A percentile compares a stretch with the other conserved stretches of the same genome.
Conservation (phyloP, 2,113 vertebrate genomes). For the Callocephalon fimbriatum region DNA sequence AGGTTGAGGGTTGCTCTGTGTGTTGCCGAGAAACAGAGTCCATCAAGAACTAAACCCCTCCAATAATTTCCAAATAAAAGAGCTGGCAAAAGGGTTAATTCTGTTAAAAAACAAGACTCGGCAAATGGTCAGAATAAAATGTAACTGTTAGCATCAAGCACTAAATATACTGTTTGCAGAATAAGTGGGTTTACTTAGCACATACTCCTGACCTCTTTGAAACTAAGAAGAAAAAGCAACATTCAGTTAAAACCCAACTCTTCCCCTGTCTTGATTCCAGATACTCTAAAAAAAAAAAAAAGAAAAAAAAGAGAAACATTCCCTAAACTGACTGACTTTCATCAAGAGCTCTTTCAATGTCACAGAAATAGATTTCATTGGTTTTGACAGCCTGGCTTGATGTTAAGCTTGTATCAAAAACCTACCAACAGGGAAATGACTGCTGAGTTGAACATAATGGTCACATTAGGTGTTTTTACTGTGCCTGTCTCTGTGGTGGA, state of each 20-base stretch:
- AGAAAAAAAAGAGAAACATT: background rate
- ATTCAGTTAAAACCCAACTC: background rate
- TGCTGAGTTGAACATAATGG: conserved; percentile 59
- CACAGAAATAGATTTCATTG: conserved; percentile 60
- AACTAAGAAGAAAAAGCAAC: background rate
- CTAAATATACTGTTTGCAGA: background rate
- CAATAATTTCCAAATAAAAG: background rate
- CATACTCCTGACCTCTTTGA: background rate
- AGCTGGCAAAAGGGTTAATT: background rate
- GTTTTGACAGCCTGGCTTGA: conserved; percentile 57
- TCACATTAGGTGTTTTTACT: conserved; percentile 31
- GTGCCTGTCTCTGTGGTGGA: conserved; percentile 41
- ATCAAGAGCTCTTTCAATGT: conserved; percentile 55
- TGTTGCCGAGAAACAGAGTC: background rate
- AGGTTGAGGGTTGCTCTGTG: background rate
- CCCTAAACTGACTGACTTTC: conserved; percentile 42
- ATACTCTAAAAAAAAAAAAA: background rate
- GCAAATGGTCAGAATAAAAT: background rate
- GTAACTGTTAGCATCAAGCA: background rate
- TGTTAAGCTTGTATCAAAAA: conserved; percentile 51
- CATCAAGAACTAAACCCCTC: background rate
- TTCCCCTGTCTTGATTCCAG: background rate
- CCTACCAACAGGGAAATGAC: conserved; percentile 41
- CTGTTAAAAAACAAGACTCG: background rate
- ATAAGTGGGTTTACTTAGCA: background rate